phyloP scores from a whole-genome alignment of 2,113 vertebrate species.

The Colaptes auratus region DNA sequence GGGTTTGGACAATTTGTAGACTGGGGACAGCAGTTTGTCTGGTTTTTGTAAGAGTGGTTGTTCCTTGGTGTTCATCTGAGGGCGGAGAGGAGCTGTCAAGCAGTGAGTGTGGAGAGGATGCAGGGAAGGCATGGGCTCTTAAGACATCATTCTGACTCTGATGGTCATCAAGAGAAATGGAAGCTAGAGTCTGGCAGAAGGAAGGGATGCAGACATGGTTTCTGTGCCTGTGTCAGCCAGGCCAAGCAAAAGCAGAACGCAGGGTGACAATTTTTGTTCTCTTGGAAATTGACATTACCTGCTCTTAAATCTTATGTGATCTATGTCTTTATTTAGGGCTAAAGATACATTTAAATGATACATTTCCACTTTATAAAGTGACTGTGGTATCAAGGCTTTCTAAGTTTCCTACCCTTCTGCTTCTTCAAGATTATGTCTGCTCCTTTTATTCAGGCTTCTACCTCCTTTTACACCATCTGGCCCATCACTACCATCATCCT shows the following conservation, averaged over 20 bases:
- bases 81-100: background rate
- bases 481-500: no score
- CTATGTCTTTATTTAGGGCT: background rate
- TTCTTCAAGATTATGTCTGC: no score
- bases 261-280: background rate
- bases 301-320: background rate
- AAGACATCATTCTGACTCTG: background rate
- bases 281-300: background rate
- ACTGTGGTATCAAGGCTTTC: no score
- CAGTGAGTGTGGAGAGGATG: background rate
- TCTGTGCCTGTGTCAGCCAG: background rate
- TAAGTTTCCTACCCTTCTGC: no score
- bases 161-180: background rate
- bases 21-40: background rate
- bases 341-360: background rate
- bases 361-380: no score
- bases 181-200: background rate
- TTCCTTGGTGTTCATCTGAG: background rate
- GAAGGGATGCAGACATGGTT: background rate
- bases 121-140: accelerated
- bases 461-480: no score
- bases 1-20: no score
- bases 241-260: background rate
- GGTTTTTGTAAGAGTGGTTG: background rate
- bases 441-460: no score